Percentiles rank a stretch among this genome's conserved stretches.
Conservation (phyloP, 2,797 vertebrate genomes). For the Poeciliopsis turneri region DNA sequence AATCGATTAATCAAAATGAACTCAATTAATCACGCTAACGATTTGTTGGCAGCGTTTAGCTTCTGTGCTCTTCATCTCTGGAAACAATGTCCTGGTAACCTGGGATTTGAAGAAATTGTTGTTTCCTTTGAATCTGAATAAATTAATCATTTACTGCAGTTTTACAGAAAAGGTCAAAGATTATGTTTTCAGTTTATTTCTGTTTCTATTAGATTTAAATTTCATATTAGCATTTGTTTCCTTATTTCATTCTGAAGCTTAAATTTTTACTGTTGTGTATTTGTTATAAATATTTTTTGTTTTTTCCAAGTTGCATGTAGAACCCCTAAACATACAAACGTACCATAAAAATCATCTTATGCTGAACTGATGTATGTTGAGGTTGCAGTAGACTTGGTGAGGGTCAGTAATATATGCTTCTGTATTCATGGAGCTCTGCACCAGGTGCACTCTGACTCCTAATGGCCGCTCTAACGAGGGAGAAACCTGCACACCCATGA, state of each 20-base stretch:
- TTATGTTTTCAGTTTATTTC: neutral
- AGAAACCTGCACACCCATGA: conserved; percentile 22
- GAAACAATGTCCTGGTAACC: neutral
- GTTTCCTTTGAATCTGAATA: neutral
- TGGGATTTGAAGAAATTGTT: neutral
- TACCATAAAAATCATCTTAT: neutral
- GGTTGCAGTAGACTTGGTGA: neutral
- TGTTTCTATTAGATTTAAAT: neutral
- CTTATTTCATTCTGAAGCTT: neutral
- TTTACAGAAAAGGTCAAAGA: neutral
- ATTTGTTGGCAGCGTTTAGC: neutral
- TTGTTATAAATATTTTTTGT: neutral
- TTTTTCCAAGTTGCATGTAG: neutral
- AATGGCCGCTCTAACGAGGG: conserved; percentile 43
- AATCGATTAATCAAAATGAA: too few species aligned
- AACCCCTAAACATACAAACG: too few species aligned
- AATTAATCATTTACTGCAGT: neutral
- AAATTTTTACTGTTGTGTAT: neutral
- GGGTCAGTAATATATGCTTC: neutral
- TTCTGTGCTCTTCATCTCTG: neutral
- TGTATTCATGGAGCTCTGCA: neutral
- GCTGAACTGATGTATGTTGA: neutral
- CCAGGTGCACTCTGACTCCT: conserved; percentile 24
- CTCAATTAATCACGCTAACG: too few species aligned
- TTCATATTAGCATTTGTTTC: neutral